Percentiles rank a stretch among this genome's conserved stretches.
Conservation (phyloP, 2,888 invertebrate genomes). For the Epinotia ramella region DNA sequence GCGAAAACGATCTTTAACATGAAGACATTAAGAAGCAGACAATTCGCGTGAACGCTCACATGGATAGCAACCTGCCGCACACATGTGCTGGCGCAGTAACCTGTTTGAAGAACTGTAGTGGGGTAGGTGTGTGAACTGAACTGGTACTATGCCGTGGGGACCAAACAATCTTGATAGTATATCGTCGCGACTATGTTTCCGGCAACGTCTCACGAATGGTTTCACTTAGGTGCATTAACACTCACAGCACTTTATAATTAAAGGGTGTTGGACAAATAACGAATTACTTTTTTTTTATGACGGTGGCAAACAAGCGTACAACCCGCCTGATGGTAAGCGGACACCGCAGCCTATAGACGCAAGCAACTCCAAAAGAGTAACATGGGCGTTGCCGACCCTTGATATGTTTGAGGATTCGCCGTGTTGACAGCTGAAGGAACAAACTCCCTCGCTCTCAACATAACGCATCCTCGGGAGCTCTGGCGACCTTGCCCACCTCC, state of each 20-base stretch:
- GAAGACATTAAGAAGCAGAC: not conserved
- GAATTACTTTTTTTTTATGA: too few relatives aligned
- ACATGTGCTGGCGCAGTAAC: conserved; percentile 54
- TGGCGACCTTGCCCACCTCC: too few relatives aligned
- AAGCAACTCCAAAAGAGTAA: too few relatives aligned
- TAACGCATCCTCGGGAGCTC: too few relatives aligned
- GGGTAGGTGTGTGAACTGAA: conserved; percentile 70
- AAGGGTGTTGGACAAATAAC: not conserved
- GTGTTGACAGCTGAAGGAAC: too few relatives aligned
- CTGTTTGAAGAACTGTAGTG: conserved; percentile 65
- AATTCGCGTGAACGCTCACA: conserved; percentile 52
- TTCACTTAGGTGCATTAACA: not conserved
- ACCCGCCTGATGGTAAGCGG: too few relatives aligned
- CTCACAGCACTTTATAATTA: not conserved
- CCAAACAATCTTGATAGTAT: conserved; percentile 58
- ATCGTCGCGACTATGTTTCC: conserved; percentile 28
- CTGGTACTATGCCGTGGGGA: conserved; percentile 48
- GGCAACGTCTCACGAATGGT: conserved; percentile 9
- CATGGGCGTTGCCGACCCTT: too few relatives aligned
- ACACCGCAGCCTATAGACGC: too few relatives aligned
- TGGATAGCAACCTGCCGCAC: conserved; percentile 54
- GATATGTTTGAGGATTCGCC: too few relatives aligned
- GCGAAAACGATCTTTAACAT: conserved; percentile 7
- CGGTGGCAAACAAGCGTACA: too few relatives aligned
- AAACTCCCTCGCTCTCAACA: too few relatives aligned